Percentiles rank a stretch among this genome's conserved stretches.
These are phyloP conservation scores for Lithophane socia DNA, from an alignment of 2,888 invertebrate genomes.

Conservation along the genomic window DNA sequence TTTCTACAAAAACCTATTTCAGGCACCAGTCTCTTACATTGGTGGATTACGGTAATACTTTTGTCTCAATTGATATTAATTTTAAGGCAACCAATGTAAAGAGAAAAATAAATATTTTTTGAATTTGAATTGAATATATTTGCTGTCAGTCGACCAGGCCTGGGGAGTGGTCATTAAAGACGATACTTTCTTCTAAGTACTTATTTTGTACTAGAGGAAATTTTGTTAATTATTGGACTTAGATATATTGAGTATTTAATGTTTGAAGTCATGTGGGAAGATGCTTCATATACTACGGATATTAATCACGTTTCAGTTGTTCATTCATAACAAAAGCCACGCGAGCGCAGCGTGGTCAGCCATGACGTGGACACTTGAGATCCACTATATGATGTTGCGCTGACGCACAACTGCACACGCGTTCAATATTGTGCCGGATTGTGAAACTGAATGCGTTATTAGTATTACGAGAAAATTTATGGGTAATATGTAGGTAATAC, in stretches of 20 bases:
- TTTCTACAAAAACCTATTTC: too few relatives aligned
- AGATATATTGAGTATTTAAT: background rate
- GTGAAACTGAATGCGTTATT: constrained; percentile 26
- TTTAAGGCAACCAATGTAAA: too few relatives aligned
- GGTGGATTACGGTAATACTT: too few relatives aligned
- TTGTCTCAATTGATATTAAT: too few relatives aligned
- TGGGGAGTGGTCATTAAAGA: background rate
- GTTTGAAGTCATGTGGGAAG: background rate
- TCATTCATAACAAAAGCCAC: constrained; percentile 4
- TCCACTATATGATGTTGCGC: constrained; percentile 2
- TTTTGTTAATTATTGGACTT: background rate
- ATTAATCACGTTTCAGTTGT: background rate
- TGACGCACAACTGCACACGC: constrained; percentile 29
- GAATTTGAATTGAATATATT: background rate
- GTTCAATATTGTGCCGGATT: background rate
- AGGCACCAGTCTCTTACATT: too few relatives aligned
- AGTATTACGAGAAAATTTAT: constrained; percentile 35
- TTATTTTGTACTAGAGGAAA: background rate
- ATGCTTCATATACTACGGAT: background rate
- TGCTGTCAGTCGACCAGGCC: too few relatives aligned
- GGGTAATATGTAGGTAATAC: background rate
- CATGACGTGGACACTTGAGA: constrained; percentile 38
- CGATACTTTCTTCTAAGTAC: background rate
- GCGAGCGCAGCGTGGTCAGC: constrained; percentile 20
- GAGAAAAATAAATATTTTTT: too few relatives aligned